Evolutionary conservation across 2,797 vertebrate genomes (phyloP).

Genomic region (Melanotaenia trifasciata): DNA sequence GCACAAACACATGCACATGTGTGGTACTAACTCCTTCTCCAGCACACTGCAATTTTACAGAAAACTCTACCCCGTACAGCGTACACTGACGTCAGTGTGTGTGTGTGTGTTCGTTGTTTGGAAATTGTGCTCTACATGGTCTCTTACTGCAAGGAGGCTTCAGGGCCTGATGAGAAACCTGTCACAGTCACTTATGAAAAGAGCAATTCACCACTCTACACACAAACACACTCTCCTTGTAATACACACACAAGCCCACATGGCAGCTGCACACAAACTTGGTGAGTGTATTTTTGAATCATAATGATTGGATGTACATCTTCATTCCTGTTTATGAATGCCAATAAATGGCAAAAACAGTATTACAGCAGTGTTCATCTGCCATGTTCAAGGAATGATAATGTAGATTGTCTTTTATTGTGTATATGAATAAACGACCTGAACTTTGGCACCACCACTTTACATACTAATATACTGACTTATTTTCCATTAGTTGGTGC

Average conservation of each 20-base stretch:
- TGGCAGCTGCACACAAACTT: constrained; percentile 13
- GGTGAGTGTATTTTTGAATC: constrained; percentile 43
- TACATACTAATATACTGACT: not conserved
- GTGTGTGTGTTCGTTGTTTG: constrained; percentile 35
- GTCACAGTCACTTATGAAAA: constrained; percentile 77
- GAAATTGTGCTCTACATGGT: constrained; percentile 47
- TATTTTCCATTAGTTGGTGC: not conserved
- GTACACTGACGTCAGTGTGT: constrained; percentile 27
- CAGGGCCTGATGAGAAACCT: constrained; percentile 72
- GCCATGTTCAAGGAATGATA: not conserved
- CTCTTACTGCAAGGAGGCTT: constrained; percentile 60
- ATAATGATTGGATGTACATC: constrained; percentile 24
- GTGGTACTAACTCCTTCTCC: constrained; percentile 22
- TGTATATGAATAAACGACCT: not conserved
- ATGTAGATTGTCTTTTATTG: constrained; percentile 3
- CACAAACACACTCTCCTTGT: constrained; percentile 12
- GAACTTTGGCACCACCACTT: not conserved
- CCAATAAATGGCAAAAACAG: constrained; percentile 1
- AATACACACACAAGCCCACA: constrained; percentile 26
- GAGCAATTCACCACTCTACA: constrained; percentile 63
- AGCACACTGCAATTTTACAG: constrained; percentile 32
- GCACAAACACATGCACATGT: constrained; percentile 51
- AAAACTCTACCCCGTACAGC: constrained; percentile 43
- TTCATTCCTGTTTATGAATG: constrained; percentile 17
- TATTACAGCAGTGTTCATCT: not conserved